A percentile compares a stretch with the other conserved stretches of the same genome.
Evolutionary conservation across 2,113 vertebrate genomes (phyloP).

Genomic region (Lagenorhynchus albirostris): DNA sequence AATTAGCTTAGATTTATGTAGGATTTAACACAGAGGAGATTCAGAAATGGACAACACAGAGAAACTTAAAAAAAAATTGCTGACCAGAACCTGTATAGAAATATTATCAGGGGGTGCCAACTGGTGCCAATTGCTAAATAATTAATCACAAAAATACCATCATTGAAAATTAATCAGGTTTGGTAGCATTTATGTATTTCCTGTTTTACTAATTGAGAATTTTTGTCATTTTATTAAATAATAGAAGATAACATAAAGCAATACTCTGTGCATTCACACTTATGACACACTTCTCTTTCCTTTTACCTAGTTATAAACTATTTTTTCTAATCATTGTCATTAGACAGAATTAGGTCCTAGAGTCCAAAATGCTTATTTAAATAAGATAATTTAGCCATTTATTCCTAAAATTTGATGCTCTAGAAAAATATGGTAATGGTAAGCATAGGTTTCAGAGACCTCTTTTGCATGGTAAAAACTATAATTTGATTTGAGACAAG

Average conservation of each 20-base stretch:
- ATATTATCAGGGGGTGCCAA: background rate
- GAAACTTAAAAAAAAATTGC: background rate
- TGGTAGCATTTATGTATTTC: background rate
- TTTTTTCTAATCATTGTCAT: constrained; percentile 38
- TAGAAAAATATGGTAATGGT: constrained; percentile 27
- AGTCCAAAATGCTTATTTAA: constrained; percentile 54
- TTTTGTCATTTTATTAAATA: background rate
- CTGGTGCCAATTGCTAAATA: background rate
- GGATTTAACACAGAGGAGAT: background rate
- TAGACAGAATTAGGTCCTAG: constrained; percentile 42
- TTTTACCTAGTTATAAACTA: constrained; percentile 30
- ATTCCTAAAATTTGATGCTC: background rate
- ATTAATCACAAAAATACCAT: background rate
- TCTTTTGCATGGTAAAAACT: constrained; percentile 61
- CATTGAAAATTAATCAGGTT: background rate
- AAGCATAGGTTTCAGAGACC: constrained; percentile 33
- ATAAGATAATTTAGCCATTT: background rate
- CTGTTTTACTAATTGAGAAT: background rate
- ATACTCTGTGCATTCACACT: background rate
- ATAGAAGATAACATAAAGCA: background rate
- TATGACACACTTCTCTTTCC: background rate
- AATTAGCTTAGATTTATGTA: background rate
- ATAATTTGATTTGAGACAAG: constrained; percentile 56
- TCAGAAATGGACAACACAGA: background rate
- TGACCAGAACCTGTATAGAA: background rate